phyloP scores from a whole-genome alignment of 2,888 invertebrate genomes.

The Steromphala cineraria region DNA sequence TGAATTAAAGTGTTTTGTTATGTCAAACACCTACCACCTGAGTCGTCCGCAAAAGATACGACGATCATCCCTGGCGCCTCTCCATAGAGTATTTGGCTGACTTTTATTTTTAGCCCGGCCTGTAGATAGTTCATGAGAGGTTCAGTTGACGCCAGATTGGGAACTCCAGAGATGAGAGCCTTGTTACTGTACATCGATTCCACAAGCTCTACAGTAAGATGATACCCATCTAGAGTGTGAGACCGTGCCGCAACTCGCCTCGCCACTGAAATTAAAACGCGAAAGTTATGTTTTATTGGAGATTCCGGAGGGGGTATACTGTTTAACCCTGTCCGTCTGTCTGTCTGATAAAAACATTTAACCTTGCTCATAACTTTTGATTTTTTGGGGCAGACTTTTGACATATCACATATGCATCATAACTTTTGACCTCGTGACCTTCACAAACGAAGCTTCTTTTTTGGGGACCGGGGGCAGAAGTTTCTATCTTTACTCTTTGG shows the following conservation, averaged over 20 bases:
- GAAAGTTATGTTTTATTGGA: no score
- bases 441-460: no score
- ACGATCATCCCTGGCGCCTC: background rate
- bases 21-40: background rate
- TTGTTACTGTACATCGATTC: background rate
- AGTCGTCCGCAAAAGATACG: background rate
- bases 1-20: no score
- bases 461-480: no score
- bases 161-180: background rate
- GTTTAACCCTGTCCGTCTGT: no score
- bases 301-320: no score
- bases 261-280: background rate
- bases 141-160: background rate
- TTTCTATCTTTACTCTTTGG: no score
- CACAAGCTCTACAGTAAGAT: background rate
- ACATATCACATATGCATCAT: no score
- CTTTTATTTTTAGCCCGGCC: background rate
- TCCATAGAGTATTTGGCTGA: background rate
- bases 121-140: background rate
- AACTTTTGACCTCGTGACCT: no score
- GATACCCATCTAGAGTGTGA: background rate
- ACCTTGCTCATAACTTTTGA: no score
- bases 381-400: no score
- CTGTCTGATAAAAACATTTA: no score
- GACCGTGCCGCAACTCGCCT: background rate